phyloP scores from a whole-genome alignment of 2,797 vertebrate species.

The Tapirus indicus region DNA sequence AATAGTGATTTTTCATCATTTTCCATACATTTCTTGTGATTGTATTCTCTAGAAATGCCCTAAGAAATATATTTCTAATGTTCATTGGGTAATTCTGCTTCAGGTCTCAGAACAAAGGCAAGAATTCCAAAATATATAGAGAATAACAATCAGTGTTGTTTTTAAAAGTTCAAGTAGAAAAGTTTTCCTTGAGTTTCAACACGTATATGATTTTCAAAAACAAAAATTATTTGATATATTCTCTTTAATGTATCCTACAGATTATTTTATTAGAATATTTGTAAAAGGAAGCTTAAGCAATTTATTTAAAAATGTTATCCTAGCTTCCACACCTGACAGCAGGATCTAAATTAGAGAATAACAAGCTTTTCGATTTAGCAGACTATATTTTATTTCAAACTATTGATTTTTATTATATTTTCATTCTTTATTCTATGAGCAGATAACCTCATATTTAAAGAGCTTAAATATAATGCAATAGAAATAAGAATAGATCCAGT shows the following conservation, averaged over 20 bases:
- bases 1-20: background rate
- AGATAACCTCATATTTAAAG: background rate
- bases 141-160: background rate
- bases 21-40: background rate
- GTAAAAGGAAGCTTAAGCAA: background rate
- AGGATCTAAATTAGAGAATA: background rate
- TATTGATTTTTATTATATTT: background rate
- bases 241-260: background rate
- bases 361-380: background rate
- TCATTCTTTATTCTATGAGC: background rate
- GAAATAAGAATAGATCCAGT: background rate
- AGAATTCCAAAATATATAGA: background rate
- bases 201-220: slow-evolving; percentile 30
- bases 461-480: background rate
- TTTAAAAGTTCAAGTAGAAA: slow-evolving; percentile 40
- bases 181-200: slow-evolving; percentile 16
- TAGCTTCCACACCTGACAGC: background rate
- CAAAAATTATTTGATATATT: background rate
- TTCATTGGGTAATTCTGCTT: background rate
- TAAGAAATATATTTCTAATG: background rate
- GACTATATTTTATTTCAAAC: slow-evolving; percentile 22
- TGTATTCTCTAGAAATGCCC: background rate
- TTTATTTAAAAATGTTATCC: slow-evolving; percentile 32
- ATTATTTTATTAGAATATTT: background rate
- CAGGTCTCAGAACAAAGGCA: background rate